A percentile compares a stretch with the other conserved stretches of the same genome.
Conservation (phyloP, 2,113 vertebrate genomes). For the Aptenodytes forsteri region DNA sequence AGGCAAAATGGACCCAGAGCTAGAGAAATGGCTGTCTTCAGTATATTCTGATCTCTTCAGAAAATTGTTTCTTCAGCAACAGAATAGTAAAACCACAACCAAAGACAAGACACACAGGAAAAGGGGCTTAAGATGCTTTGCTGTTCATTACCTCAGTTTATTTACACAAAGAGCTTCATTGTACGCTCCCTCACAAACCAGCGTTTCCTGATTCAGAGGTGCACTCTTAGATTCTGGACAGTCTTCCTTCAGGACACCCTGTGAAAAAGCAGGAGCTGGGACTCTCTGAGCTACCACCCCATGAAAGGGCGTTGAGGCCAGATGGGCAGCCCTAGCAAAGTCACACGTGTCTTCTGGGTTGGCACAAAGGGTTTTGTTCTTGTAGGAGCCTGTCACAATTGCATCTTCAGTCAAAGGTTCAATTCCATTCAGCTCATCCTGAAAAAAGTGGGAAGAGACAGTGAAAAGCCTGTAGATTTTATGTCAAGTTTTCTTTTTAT, state of each 20-base stretch:
- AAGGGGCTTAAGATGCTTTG: background rate
- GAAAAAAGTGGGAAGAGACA: background rate
- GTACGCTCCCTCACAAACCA: slow-evolving; percentile 31
- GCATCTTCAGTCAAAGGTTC: slow-evolving; percentile 80
- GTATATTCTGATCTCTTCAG: background rate
- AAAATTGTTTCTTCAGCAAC: background rate
- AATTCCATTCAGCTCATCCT: slow-evolving; percentile 77
- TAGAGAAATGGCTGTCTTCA: background rate
- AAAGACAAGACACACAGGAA: background rate
- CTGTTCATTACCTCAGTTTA: slow-evolving; percentile 75
- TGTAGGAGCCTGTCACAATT: slow-evolving; percentile 77
- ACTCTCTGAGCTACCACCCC: slow-evolving; percentile 55
- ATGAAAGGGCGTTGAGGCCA: slow-evolving; percentile 85
- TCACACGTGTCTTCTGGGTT: slow-evolving; percentile 85
- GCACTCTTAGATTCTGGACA: background rate
- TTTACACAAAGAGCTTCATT: slow-evolving; percentile 65
- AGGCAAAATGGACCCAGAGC: background rate
- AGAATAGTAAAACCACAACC: background rate
- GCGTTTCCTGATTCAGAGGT: slow-evolving; percentile 9
- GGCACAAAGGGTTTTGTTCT: slow-evolving; percentile 78
- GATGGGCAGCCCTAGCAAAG: slow-evolving; percentile 78
- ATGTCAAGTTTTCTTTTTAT: too few species aligned
- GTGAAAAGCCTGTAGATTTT: background rate
- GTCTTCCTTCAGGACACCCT: slow-evolving; percentile 43
- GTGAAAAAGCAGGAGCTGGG: slow-evolving; percentile 18